These are phyloP conservation scores for Drosophila mercatorum DNA, from an alignment of 2,888 invertebrate species.

Conservation along the genomic window DNA sequence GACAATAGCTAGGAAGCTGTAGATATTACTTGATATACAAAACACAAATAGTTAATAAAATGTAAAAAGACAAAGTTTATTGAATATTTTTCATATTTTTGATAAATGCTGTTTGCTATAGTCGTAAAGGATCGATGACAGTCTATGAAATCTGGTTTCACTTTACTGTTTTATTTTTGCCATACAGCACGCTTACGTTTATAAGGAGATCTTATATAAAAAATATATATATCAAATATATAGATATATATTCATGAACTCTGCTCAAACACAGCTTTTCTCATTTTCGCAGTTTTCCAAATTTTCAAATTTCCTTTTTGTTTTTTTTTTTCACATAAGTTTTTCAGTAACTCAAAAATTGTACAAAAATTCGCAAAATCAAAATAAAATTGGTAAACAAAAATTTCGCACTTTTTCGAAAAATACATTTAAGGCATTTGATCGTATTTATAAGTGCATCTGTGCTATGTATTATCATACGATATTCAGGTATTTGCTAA, in stretches of 20 bases:
- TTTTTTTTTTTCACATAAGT: not conserved
- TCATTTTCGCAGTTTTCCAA: not conserved
- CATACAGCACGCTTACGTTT: not conserved
- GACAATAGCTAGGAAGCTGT: slow-evolving; percentile 11
- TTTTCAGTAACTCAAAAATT: not conserved
- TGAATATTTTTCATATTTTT: slow-evolving; percentile 2
- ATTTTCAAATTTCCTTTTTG: not conserved
- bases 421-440: slow-evolving; percentile 5
- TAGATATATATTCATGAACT: not conserved
- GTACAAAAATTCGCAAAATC: not conserved
- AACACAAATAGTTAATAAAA: not conserved
- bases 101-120: not conserved
- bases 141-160: not conserved
- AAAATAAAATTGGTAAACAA: slow-evolving; percentile 22
- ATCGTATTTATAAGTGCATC: not conserved
- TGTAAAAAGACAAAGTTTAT: not conserved
- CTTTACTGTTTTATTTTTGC: not conserved
- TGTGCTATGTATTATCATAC: slow-evolving; percentile 4
- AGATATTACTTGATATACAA: slow-evolving; percentile 11
- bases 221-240: not conserved
- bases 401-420: not conserved
- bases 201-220: not conserved
- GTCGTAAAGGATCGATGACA: not conserved
- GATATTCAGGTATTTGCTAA: not conserved
- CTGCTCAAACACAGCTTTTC: slow-evolving; percentile 7